Base-by-base conservation (phyloP, 1,140 invertebrate species). In the Spodoptera litura region DNA sequence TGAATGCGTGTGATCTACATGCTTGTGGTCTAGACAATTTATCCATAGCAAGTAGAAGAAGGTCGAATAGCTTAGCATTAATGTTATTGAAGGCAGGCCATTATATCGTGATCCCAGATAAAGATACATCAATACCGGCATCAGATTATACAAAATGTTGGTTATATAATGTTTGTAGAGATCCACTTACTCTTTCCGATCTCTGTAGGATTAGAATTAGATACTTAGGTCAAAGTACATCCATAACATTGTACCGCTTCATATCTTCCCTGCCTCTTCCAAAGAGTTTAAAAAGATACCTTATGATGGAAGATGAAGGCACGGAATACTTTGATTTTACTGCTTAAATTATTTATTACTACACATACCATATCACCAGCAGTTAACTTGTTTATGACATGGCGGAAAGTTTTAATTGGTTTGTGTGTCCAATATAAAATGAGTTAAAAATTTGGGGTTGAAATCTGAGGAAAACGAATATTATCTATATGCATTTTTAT, bases 81-180 rank as follows among this genome's bases (percentile, higher is more conserved):
- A 81, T 95, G 80, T 83, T 95, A 12, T 74, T 95, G 52, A 92
- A 93, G 82, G 94, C 94, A 5, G 94, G 94, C 4, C 93, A 94
- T 27, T 81, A 83, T n/a, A 73, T 87, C 8, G 80, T 87, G 3
- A 58, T 81, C 0, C 76, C 81, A 6, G 85, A 89, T 13, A 15
- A 76, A n/a, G 71, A 64, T 74, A 13, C 66, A 8, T 25, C 73
- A 2, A 44, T 81, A 59, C 81, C 86, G 10, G 84, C 88, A 78
- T 53, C 76, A 44, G 83, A 79, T 13, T 85, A 79, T n/a, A 85
- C 87, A 25, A 80, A 81, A 51, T 44, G 85, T 52, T 91, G 89
- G 89, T 81, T 93, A 25, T 71, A 87, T 35, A 62, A 87, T 35
- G 81, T 81, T 71, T 88, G 85, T 70, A 91, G 78, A 74, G 80